Base-by-base conservation (phyloP, 2,797 vertebrate genomes). In the Pantherophis vulpinus region DNA sequence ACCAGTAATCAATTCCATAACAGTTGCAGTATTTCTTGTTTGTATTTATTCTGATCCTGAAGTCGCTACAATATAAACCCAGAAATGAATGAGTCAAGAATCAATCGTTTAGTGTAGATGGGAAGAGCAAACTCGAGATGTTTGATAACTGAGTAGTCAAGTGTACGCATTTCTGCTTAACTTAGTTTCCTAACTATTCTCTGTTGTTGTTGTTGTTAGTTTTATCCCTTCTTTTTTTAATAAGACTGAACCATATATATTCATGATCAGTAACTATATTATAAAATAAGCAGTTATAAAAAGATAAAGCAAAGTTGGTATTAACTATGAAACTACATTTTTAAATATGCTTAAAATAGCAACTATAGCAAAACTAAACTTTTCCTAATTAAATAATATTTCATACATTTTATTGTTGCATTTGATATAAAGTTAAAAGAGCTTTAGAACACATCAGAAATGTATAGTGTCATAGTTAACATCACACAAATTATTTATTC, bases 21-120 rank as follows among this genome's bases (percentile, higher is more conserved):
- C 96, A 97, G 93, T 94, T 96, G 94, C 94, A 90, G 8, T 96
- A 95, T 96, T 96, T 90, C 7, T 74, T 95, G 92, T 95, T 93
- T 86, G 12, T 94, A 96, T 94, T 95, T 79, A 10, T 97, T 98
- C 97, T 97, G 96, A 97, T 96, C 94, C 96, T 89, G 0, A 13
- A 96, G 94, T 94, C 96, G 95, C 94, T 96, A 96, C 95, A 95
- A 95, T 95, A 95, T 96, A 97, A 97, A 96, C 96, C 96, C 96
- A 97, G 97, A 97, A 98, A 98, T 97, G 97, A 97, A 97, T 96
- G 97, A 97, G 98, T 98, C 98, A 98, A 96, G 97, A 97, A 97
- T 94, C 97, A 96, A 97, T 97, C 96, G 95, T 96, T 95, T 95
- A 96, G 97, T 97, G 96, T 94, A 95, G 92, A 95, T 89, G 88